Percentiles rank a stretch among this genome's conserved stretches.
Evolutionary conservation across 2,113 vertebrate species (phyloP).

Genomic region (Chinchilla lanigera): DNA sequence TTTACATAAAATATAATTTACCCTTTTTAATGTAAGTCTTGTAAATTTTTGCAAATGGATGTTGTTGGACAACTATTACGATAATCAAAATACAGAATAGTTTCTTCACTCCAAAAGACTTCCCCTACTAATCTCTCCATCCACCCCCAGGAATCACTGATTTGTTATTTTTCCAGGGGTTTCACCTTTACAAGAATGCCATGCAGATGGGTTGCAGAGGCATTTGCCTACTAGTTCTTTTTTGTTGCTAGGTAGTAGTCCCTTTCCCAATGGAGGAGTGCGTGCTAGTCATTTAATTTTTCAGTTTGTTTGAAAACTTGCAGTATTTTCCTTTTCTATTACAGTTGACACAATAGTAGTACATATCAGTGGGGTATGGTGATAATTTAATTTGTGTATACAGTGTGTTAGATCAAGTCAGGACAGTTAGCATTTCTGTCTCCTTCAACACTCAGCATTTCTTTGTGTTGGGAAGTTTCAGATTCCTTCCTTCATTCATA

Average conservation of each 20-base stretch:
- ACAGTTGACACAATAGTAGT: background rate
- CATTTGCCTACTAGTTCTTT: background rate
- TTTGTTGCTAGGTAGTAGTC: background rate
- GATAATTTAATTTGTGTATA: background rate
- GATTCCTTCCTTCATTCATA: background rate
- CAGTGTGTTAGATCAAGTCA: background rate
- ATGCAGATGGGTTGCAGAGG: background rate
- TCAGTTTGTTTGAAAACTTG: background rate
- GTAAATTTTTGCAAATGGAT: background rate
- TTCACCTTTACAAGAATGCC: background rate
- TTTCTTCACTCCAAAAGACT: slow-evolving; percentile 1
- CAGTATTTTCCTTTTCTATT: background rate
- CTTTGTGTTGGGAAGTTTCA: background rate
- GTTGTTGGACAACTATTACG: background rate
- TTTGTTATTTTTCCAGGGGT: background rate
- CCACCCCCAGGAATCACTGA: background rate
- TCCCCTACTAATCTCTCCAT: background rate
- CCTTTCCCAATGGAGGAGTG: background rate
- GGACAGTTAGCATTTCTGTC: background rate
- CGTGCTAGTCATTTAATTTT: background rate
- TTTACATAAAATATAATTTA: slow-evolving; percentile 19
- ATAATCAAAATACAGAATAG: slow-evolving; percentile 2
- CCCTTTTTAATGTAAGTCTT: background rate
- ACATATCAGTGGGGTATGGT: background rate
- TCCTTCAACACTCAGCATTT: background rate